Conservation (phyloP, 2,113 vertebrate genomes). For the Isichthys henryi region DNA sequence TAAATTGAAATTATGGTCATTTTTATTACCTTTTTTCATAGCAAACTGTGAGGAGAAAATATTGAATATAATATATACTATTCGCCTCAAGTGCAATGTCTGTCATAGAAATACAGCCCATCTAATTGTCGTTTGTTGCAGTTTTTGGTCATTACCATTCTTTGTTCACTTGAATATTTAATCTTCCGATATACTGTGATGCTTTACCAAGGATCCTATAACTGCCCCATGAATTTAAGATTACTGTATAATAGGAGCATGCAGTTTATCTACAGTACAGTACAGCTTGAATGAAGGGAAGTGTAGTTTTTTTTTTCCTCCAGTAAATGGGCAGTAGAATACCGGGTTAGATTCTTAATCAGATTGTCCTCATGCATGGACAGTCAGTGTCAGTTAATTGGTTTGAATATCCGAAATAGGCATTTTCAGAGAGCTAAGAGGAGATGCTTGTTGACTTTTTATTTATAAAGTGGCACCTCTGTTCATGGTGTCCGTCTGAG, state of each 20-base stretch:
- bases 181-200: not conserved
- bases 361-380: not conserved
- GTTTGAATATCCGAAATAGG: not conserved
- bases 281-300: not conserved
- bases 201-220: not conserved
- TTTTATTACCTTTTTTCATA: not conserved
- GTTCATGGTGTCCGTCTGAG: not conserved
- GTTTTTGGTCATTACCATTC: not conserved
- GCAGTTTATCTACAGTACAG: not conserved
- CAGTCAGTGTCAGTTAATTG: not conserved
- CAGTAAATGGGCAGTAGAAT: not conserved
- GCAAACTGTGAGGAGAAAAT: not conserved
- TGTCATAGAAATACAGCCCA: not conserved
- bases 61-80: not conserved
- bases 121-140: not conserved
- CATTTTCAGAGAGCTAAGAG: not conserved
- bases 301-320: not conserved
- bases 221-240: not conserved
- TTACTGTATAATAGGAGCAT: not conserved
- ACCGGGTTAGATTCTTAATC: not conserved
- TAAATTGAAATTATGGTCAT: not conserved
- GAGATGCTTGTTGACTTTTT: not conserved
- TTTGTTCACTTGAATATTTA: not conserved
- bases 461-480: not conserved
- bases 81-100: not conserved